These are phyloP conservation scores for Edolisoma coerulescens DNA, from an alignment of 2,113 vertebrate genomes.

Conservation along the genomic window DNA sequence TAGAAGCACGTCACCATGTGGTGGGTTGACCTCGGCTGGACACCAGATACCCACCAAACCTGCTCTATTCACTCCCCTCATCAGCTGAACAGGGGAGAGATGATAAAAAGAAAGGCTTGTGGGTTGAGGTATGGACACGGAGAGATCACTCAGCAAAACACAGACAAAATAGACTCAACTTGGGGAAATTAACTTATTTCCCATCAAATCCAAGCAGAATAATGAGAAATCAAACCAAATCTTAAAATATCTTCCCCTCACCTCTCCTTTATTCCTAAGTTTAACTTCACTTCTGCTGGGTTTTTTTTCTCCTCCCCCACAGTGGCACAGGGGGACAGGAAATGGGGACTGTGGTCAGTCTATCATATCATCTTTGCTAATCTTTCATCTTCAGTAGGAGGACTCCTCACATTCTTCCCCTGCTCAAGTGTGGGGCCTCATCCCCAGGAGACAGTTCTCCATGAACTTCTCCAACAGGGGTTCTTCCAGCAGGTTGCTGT, in stretches of 20 bases:
- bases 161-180: neutral
- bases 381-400: neutral
- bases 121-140: neutral
- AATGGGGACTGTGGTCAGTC: neutral
- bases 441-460: neutral
- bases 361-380: neutral
- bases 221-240: neutral
- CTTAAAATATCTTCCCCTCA: neutral
- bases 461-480: rapidly evolving
- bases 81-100: neutral
- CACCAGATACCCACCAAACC: neutral
- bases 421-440: neutral
- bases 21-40: neutral
- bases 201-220: neutral
- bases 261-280: neutral
- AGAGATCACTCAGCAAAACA: neutral
- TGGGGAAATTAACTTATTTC: neutral
- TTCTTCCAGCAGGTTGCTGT: neutral
- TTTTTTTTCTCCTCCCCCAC: neutral
- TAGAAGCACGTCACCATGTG: neutral
- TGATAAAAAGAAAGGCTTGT: neutral
- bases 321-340: neutral
- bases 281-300: neutral
- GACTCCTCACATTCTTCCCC: neutral
- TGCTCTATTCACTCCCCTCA: neutral